phyloP scores from a whole-genome alignment of 2,888 invertebrate species.

The Chrysolina americana region DNA sequence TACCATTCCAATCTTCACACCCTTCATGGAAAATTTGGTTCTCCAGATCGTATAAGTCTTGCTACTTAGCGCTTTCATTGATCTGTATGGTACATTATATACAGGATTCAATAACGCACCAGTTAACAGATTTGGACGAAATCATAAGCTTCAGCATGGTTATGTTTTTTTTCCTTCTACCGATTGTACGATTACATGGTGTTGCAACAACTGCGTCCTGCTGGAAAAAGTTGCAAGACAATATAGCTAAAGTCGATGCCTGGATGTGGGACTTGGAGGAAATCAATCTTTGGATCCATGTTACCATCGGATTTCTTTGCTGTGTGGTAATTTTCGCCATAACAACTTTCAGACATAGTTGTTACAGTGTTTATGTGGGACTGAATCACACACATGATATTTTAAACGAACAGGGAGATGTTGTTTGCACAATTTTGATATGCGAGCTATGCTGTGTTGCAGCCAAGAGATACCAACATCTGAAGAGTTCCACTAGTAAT shows the following conservation, averaged over 20 bases:
- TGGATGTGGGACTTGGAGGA: background rate
- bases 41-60: background rate
- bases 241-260: background rate
- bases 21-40: background rate
- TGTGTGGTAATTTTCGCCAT: background rate
- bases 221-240: background rate
- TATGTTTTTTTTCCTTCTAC: background rate
- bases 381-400: background rate
- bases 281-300: background rate
- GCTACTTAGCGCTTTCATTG: background rate
- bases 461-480: background rate
- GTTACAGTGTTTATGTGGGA: background rate
- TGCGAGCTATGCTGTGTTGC: background rate
- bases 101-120: background rate
- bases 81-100: background rate
- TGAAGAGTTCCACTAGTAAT: background rate
- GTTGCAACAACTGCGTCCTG: background rate
- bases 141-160: too few relatives aligned
- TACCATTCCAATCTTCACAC: background rate
- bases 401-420: background rate
- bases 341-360: background rate
- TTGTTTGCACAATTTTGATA: background rate
- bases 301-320: background rate
- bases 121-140: too few relatives aligned
- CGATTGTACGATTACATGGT: background rate